Percentiles rank a stretch among this genome's conserved stretches.
Evolutionary conservation across 2,113 vertebrate species (phyloP).

Genomic region (Barbus barbus): DNA sequence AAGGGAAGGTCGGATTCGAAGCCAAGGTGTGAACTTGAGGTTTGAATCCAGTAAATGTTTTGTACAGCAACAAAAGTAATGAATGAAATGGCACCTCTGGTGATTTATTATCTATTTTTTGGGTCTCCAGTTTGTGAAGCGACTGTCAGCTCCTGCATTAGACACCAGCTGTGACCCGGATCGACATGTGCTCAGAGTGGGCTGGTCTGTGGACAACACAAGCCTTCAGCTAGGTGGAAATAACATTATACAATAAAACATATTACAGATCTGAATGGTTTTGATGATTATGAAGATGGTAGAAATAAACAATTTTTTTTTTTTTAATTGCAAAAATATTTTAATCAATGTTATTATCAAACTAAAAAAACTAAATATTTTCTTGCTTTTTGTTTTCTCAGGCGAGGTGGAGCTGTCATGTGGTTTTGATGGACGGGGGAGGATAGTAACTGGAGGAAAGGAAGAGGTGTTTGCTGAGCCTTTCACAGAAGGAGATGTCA

Average conservation of each 20-base stretch:
- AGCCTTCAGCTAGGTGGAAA: constrained; percentile 81
- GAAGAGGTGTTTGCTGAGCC: constrained; percentile 82
- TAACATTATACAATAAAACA: no score
- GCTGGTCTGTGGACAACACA: constrained; percentile 81
- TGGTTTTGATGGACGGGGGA: constrained; percentile 80
- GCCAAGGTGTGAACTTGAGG: constrained; percentile 72
- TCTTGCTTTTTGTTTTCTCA: constrained; percentile 52
- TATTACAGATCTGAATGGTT: not conserved
- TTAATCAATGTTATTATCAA: not conserved
- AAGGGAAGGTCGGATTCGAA: constrained; percentile 83
- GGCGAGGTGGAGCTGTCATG: constrained; percentile 86
- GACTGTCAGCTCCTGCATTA: constrained; percentile 68
- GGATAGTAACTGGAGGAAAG: constrained; percentile 78
- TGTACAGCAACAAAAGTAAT: no score
- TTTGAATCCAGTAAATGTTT: not conserved
- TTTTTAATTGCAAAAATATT: no score
- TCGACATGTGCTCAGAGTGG: constrained; percentile 77
- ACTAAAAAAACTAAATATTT: no score
- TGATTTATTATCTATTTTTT: not conserved
- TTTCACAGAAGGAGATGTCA: constrained; percentile 83
- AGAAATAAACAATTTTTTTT: not conserved
- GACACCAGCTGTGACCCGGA: constrained; percentile 59
- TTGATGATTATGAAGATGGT: not conserved
- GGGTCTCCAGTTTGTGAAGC: constrained; percentile 73
- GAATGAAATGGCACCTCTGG: not conserved